These are phyloP conservation scores for Zygaena filipendulae DNA, from an alignment of 2,888 invertebrate genomes.

Conservation along the genomic window DNA sequence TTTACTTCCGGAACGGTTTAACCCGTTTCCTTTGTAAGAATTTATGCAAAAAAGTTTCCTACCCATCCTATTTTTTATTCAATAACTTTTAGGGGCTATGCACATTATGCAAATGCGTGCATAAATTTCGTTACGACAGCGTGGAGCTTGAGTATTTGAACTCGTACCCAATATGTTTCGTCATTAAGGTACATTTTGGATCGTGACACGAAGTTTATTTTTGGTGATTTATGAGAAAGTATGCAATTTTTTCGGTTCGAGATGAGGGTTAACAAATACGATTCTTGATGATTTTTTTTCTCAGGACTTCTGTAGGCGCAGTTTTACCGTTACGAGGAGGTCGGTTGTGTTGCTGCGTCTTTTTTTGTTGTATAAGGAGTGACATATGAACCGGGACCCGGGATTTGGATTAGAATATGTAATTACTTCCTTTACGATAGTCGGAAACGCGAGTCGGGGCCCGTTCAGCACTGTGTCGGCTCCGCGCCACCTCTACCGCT, in stretches of 20 bases:
- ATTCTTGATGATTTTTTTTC: conserved; percentile 60
- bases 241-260: conserved; percentile 48
- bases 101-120: conserved; percentile 70
- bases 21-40: conserved; percentile 68
- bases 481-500: conserved; percentile 14
- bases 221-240: conserved; percentile 45
- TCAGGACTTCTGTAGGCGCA: conserved; percentile 42
- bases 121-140: conserved; percentile 56
- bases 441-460: conserved; percentile 52
- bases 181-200: conserved; percentile 25
- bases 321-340: conserved; percentile 55
- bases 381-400: conserved; percentile 62
- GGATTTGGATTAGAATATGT: conserved; percentile 64
- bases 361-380: conserved; percentile 53
- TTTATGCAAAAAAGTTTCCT: conserved; percentile 69
- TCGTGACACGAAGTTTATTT: conserved; percentile 29
- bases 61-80: conserved; percentile 71
- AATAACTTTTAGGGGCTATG: conserved; percentile 68
- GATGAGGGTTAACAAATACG: conserved; percentile 32
- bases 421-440: conserved; percentile 67
- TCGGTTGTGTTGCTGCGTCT: conserved; percentile 31
- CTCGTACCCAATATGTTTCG: conserved; percentile 16
- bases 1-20: conserved; percentile 64
- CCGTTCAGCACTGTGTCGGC: conserved; percentile 26
- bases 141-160: conserved; percentile 17